Evolutionary conservation across 2,113 vertebrate species (phyloP).

Genomic region (Lasiurus borealis): DNA sequence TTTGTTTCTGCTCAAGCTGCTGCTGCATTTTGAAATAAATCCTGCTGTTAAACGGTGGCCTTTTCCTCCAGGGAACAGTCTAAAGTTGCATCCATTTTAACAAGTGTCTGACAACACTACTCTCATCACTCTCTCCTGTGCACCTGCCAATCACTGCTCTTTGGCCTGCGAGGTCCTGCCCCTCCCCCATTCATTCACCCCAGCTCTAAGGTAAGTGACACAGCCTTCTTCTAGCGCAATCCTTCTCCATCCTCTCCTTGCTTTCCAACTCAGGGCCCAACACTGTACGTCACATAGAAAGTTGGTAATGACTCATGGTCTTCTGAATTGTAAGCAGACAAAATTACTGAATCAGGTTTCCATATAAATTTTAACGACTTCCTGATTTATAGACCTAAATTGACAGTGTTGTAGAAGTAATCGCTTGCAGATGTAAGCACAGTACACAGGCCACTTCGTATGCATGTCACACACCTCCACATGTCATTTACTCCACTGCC

Average conservation of each 20-base stretch:
- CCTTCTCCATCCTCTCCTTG: not conserved
- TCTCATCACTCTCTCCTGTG: not conserved
- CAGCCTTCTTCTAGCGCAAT: not conserved
- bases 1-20: slow-evolving; percentile 23
- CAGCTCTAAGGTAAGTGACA: not conserved
- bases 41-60: slow-evolving; percentile 22
- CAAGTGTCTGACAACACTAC: not conserved
- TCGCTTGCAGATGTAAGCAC: not conserved
- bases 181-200: not conserved
- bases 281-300: not conserved
- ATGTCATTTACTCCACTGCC: not conserved
- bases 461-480: not conserved
- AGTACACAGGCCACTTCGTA: too few relatives aligned
- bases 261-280: not conserved
- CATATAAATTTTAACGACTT: not conserved
- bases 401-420: not conserved
- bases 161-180: not conserved
- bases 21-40: slow-evolving; percentile 55
- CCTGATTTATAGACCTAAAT: not conserved
- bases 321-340: not conserved
- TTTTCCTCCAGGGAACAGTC: slow-evolving; percentile 6
- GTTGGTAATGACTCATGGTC: slow-evolving; percentile 1
- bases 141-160: not conserved
- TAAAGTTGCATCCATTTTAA: not conserved
- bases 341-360: slow-evolving; percentile 42